These are phyloP conservation scores for Pandion haliaetus DNA, from an alignment of 2,113 vertebrate species.

Conservation along the genomic window DNA sequence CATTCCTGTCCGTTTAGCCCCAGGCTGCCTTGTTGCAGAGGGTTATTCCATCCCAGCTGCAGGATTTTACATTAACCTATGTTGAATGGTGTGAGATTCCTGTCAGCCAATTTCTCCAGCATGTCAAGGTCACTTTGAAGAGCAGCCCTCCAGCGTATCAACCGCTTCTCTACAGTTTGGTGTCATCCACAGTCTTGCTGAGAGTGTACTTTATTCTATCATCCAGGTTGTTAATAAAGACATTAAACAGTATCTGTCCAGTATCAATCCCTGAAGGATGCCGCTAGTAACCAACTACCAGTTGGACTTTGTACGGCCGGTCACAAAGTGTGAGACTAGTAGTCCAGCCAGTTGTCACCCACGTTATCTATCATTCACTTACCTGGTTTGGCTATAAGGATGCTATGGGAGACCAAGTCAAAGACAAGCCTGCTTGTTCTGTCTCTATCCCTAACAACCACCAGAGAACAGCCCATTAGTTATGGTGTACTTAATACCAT, in stretches of 20 bases:
- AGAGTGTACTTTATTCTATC: neutral
- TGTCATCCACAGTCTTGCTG: neutral
- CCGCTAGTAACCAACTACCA: neutral
- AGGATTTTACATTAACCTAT: neutral
- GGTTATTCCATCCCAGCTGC: neutral
- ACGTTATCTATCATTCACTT: fast-evolving
- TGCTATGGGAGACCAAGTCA: neutral
- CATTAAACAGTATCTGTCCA: neutral
- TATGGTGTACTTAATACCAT: neutral
- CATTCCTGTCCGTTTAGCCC: neutral
- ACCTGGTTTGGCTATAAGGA: neutral
- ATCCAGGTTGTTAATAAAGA: neutral
- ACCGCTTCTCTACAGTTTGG: neutral
- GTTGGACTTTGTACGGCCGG: neutral
- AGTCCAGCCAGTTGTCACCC: neutral
- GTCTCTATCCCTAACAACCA: neutral
- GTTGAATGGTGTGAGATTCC: neutral
- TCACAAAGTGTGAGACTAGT: neutral
- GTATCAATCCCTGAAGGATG: neutral
- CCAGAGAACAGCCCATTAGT: neutral
- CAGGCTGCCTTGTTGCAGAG: neutral
- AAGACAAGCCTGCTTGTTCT: neutral
- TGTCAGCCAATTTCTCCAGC: neutral
- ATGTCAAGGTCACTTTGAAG: neutral
- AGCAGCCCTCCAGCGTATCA: neutral